Percentiles rank a stretch among this genome's conserved stretches.
These are phyloP conservation scores for Chrysopilus asiliformis DNA, from an alignment of 2,888 invertebrate species.

Conservation along the genomic window DNA sequence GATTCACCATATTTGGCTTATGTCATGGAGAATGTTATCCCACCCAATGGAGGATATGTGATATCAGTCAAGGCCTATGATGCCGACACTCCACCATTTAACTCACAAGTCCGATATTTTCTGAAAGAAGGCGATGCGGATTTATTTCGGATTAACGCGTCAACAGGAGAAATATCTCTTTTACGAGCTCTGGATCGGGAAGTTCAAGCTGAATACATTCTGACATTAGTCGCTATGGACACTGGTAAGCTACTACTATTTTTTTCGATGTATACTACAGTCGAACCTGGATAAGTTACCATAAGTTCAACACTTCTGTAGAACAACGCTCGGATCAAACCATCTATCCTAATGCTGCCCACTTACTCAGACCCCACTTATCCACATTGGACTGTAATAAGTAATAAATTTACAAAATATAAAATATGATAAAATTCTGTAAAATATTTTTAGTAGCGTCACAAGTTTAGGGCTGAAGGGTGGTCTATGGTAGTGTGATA, in stretches of 20 bases:
- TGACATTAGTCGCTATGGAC: constrained; percentile 86
- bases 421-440: no score
- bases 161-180: constrained; percentile 79
- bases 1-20: constrained; percentile 90
- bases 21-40: constrained; percentile 84
- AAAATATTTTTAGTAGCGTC: no score
- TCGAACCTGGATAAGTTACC: no score
- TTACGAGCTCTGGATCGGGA: constrained; percentile 74
- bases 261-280: no score
- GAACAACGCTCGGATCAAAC: no score
- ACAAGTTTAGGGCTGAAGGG: no score
- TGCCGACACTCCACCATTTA: constrained; percentile 81
- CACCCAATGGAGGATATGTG: constrained; percentile 65
- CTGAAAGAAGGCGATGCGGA: constrained; percentile 87
- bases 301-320: no score
- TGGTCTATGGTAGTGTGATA: no score
- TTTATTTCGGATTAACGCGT: constrained; percentile 81
- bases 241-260: constrained; percentile 73
- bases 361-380: no score
- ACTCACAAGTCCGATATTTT: constrained; percentile 81
- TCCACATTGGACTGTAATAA: no score
- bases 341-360: no score
- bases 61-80: constrained; percentile 77
- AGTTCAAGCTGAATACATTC: constrained; percentile 65
- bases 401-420: no score